A percentile compares a stretch with the other conserved stretches of the same genome.
phyloP scores from a whole-genome alignment of 1,140 invertebrate species.

The Tetragonula clypearis region DNA sequence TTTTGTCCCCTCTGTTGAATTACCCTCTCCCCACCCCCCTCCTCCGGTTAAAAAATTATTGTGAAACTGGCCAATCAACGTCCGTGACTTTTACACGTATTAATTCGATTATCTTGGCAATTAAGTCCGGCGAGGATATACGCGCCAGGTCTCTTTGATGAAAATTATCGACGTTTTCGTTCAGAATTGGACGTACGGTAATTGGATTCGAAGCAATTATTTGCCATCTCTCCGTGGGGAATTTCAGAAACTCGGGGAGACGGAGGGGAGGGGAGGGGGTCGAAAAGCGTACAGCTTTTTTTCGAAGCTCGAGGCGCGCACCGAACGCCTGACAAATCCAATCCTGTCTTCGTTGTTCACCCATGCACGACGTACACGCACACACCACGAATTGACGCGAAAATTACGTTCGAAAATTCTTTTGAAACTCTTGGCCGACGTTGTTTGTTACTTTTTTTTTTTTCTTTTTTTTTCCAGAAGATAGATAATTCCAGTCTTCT shows the following conservation, averaged over 20 bases:
- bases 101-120: slow-evolving; percentile 14
- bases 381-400: not conserved
- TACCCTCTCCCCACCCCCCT: too few species aligned
- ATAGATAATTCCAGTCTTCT: not conserved
- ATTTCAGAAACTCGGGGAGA: not conserved
- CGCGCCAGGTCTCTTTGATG: not conserved
- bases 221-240: not conserved
- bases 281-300: not conserved
- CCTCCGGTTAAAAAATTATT: not conserved
- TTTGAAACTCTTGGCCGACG: not conserved
- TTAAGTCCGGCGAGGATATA: not conserved
- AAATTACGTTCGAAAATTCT: not conserved
- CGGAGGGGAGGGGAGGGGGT: too few species aligned
- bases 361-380: too few species aligned
- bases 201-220: slow-evolving; percentile 32
- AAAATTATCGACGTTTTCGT: slow-evolving; percentile 30
- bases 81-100: not conserved
- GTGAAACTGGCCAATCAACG: not conserved
- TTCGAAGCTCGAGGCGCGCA: not conserved
- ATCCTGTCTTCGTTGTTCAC: not conserved
- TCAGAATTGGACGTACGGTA: not conserved
- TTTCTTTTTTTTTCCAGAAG: not conserved
- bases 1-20: not conserved
- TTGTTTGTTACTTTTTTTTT: not conserved
- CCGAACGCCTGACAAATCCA: not conserved